phyloP scores from a whole-genome alignment of 2,888 invertebrate genomes.

The Polyommatus icarus region DNA sequence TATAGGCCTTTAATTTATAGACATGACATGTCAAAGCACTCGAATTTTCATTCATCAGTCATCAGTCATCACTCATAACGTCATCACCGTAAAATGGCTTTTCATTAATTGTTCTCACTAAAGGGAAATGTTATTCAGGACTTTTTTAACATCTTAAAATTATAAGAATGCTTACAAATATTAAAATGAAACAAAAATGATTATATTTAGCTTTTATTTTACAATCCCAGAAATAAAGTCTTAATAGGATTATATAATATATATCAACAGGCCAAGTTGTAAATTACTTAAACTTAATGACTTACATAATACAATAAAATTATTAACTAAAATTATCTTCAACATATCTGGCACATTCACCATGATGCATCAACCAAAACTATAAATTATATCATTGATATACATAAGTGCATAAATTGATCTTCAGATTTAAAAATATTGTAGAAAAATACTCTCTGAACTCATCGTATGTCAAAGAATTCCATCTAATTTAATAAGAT shows the following conservation, averaged over 20 bases:
- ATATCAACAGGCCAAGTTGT: slow-evolving; percentile 81
- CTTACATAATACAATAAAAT: slow-evolving; percentile 80
- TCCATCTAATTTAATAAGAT: slow-evolving; percentile 64
- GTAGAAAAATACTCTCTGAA: slow-evolving; percentile 80
- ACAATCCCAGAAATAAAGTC: slow-evolving; percentile 81
- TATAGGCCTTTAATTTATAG: not conserved
- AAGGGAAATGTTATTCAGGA: too few relatives aligned
- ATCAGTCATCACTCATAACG: too few relatives aligned
- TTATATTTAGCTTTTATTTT: slow-evolving; percentile 75
- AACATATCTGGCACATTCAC: slow-evolving; percentile 78
- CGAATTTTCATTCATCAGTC: too few relatives aligned
- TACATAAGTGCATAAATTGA: slow-evolving; percentile 69
- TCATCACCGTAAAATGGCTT: too few relatives aligned
- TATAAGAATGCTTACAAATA: not conserved
- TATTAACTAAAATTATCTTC: slow-evolving; percentile 80
- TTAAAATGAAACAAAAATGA: slow-evolving; percentile 38
- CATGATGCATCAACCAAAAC: slow-evolving; percentile 75
- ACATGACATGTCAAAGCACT: not conserved
- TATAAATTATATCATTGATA: slow-evolving; percentile 64
- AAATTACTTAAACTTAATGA: slow-evolving; percentile 81
- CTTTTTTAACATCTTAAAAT: too few relatives aligned
- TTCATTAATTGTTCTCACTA: too few relatives aligned
- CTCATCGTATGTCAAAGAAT: slow-evolving; percentile 65
- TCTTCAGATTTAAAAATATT: slow-evolving; percentile 73
- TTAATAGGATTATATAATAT: slow-evolving; percentile 80